Conservation (phyloP, 2,113 vertebrate species). For the Anser brachyrhynchus region DNA sequence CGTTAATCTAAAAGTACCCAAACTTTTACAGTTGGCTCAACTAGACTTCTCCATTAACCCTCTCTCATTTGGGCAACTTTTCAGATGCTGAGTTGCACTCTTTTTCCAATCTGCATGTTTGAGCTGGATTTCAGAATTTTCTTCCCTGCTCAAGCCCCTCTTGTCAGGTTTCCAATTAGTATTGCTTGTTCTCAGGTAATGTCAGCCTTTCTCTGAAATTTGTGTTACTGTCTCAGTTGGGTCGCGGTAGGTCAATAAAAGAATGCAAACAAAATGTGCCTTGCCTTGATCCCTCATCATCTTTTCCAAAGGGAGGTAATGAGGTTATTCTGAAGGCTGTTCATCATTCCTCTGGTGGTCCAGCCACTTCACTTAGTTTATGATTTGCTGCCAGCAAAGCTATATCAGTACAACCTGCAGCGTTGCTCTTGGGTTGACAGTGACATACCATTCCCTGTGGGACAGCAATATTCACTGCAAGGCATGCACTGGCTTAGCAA, state of each 20-base stretch:
- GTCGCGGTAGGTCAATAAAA: constrained; percentile 5
- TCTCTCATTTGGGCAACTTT: background rate
- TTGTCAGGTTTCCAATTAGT: background rate
- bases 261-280: background rate
- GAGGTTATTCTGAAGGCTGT: background rate
- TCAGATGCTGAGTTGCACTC: background rate
- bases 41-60: background rate
- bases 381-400: background rate
- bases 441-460: background rate
- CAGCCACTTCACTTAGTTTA: constrained; percentile 9
- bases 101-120: background rate
- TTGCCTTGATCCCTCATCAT: constrained; percentile 28
- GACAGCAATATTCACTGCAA: background rate
- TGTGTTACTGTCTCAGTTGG: background rate
- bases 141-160: background rate
- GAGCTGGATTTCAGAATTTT: background rate
- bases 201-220: background rate
- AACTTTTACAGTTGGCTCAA: background rate
- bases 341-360: constrained; percentile 5
- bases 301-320: background rate
- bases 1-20: background rate
- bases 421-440: background rate
- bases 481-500: background rate
- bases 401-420: background rate
- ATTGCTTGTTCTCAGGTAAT: background rate